Percentiles rank a stretch among this genome's conserved stretches.
phyloP scores from a whole-genome alignment of 2,797 vertebrate species.

The Lutra lutra region DNA sequence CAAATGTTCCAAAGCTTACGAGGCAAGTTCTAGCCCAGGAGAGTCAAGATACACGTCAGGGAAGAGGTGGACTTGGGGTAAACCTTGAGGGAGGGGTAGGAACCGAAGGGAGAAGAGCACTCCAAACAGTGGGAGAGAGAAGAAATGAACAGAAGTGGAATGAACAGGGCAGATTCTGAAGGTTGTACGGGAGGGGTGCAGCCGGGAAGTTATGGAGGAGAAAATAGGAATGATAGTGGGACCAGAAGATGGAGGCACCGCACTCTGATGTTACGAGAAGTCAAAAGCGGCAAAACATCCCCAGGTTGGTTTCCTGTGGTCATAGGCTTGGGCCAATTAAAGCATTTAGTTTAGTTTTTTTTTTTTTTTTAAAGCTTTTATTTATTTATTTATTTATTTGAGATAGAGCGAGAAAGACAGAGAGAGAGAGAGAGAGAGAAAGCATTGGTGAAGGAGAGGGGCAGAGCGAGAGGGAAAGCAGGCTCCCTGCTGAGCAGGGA shows the following conservation, averaged over 20 bases:
- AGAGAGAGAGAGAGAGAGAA: no score
- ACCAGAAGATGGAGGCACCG: accelerated
- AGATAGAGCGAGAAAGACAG: no score
- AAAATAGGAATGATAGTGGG: neutral
- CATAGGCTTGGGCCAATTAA: neutral
- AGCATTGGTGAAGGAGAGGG: no score
- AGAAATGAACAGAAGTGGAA: no score
- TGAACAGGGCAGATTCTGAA: neutral
- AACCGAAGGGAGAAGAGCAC: neutral
- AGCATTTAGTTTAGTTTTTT: neutral
- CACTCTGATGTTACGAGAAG: neutral
- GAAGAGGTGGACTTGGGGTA: neutral
- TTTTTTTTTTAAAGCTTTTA: no score
- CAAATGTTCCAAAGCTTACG: neutral
- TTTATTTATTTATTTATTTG: no score
- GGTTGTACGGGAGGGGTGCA: neutral
- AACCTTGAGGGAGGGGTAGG: neutral
- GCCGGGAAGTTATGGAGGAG: neutral
- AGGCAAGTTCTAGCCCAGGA: neutral
- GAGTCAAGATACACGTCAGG: accelerated
- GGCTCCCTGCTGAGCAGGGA: no score
- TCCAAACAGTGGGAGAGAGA: neutral
- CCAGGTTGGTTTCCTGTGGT: neutral
- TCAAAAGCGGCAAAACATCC: neutral
- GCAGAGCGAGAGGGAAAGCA: no score